Conservation (phyloP, 2,888 invertebrate genomes). For the Pecten maximus region DNA sequence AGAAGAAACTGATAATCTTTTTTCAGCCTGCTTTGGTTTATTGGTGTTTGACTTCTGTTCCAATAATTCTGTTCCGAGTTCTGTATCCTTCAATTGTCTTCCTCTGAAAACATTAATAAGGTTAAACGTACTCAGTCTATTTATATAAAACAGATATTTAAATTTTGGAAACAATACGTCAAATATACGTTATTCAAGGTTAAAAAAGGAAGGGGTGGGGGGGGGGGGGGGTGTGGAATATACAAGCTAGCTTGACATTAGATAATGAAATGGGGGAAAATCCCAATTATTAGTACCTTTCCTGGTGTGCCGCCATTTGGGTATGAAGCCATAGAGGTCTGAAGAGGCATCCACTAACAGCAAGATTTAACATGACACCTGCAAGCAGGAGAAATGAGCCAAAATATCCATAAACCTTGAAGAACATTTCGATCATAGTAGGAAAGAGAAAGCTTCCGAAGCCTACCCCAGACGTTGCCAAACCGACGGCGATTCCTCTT, state of each 20-base stretch:
- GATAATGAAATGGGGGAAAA: too few species aligned
- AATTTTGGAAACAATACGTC: too few species aligned
- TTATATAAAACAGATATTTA: too few species aligned
- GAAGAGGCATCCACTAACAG: slow-evolving; percentile 67
- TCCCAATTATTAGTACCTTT: too few species aligned
- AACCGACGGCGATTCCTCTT: slow-evolving; percentile 70
- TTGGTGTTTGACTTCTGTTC: not conserved
- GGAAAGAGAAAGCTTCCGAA: slow-evolving; percentile 72
- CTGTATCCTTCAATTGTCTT: not conserved
- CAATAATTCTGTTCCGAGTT: not conserved
- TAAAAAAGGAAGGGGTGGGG: too few species aligned
- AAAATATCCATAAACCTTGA: slow-evolving; percentile 66
- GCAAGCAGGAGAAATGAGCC: slow-evolving; percentile 70
- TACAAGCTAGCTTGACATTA: too few species aligned
- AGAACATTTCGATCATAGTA: slow-evolving; percentile 63
- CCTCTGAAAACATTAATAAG: not conserved
- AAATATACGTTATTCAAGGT: too few species aligned
- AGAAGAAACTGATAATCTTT: slow-evolving; percentile 45
- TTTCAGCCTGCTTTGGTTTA: slow-evolving; percentile 16
- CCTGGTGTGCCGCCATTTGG: slow-evolving; percentile 38
- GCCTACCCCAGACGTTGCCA: slow-evolving; percentile 73
- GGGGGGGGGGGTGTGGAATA: too few species aligned
- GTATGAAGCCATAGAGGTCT: slow-evolving; percentile 64
- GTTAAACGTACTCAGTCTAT: too few species aligned
- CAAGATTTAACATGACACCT: slow-evolving; percentile 65